phyloP scores from a whole-genome alignment of 2,797 vertebrate genomes.

The Thunnus albacares region DNA sequence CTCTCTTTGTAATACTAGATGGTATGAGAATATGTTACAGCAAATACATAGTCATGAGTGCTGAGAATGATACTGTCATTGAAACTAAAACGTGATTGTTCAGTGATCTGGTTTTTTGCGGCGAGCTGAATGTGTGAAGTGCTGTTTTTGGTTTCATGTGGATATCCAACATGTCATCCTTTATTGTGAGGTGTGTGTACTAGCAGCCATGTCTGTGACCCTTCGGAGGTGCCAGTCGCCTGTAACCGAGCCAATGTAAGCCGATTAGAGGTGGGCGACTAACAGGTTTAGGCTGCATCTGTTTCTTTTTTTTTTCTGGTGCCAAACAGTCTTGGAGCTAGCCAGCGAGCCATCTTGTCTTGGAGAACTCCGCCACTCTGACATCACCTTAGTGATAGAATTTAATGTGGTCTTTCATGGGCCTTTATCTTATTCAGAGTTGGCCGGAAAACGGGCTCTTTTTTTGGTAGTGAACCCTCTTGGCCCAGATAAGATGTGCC shows the following conservation, averaged over 20 bases:
- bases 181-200: conserved; percentile 59
- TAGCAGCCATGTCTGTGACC: conserved; percentile 76
- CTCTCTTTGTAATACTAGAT: neutral
- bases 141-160: conserved; percentile 72
- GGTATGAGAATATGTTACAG: neutral
- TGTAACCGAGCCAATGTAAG: conserved; percentile 85
- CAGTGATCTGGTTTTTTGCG: conserved; percentile 31
- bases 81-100: conserved; percentile 12
- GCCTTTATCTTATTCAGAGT: conserved; percentile 52
- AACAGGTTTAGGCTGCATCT: conserved; percentile 87
- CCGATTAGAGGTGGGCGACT: conserved; percentile 87
- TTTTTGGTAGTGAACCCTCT: conserved; percentile 33
- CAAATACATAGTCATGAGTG: neutral
- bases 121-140: conserved; percentile 62
- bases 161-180: conserved; percentile 79
- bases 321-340: conserved; percentile 72
- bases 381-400: conserved; percentile 74
- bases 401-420: conserved; percentile 64
- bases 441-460: conserved; percentile 21
- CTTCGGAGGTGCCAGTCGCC: conserved; percentile 82
- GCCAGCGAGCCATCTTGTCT: conserved; percentile 63
- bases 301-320: conserved; percentile 76
- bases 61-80: conserved; percentile 25
- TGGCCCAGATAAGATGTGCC: conserved; percentile 51
- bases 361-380: conserved; percentile 68